Percentiles rank a stretch among this genome's conserved stretches.
Evolutionary conservation across 2,888 invertebrate species (phyloP).

Genomic region (Leptinotarsa rubiginosa): DNA sequence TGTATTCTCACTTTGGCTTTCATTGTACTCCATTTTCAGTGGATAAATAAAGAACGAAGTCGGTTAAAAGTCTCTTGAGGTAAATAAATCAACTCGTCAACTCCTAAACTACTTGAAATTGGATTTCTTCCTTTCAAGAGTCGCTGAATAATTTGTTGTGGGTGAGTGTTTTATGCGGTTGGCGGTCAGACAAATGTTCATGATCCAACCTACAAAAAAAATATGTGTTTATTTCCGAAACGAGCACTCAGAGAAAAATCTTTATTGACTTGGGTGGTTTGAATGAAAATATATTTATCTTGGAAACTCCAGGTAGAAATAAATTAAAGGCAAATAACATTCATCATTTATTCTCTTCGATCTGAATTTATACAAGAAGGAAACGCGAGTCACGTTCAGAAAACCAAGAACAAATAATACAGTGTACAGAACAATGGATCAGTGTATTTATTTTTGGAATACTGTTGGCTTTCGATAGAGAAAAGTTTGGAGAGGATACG

Average conservation of each 20-base stretch:
- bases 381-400: too few relatives aligned
- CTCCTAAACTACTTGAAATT: not conserved
- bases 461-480: too few relatives aligned
- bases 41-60: not conserved
- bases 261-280: not conserved
- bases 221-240: not conserved
- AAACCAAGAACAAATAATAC: too few relatives aligned
- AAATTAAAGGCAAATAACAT: not conserved
- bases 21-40: slow-evolving; percentile 27
- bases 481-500: too few relatives aligned
- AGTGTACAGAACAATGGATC: too few relatives aligned
- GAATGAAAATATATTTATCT: not conserved
- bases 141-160: slow-evolving; percentile 8
- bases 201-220: slow-evolving; percentile 2
- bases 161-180: not conserved
- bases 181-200: slow-evolving; percentile 4
- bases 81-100: not conserved
- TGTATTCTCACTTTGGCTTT: slow-evolving; percentile 1
- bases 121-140: not conserved
- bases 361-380: too few relatives aligned
- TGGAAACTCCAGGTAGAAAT: not conserved
- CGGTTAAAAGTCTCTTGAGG: not conserved
- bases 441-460: too few relatives aligned
- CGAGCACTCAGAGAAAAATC: not conserved
- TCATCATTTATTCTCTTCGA: not conserved